Percentiles rank a stretch among this genome's conserved stretches.
phyloP scores from a whole-genome alignment of 2,113 vertebrate species.

The Scalopus aquaticus region DNA sequence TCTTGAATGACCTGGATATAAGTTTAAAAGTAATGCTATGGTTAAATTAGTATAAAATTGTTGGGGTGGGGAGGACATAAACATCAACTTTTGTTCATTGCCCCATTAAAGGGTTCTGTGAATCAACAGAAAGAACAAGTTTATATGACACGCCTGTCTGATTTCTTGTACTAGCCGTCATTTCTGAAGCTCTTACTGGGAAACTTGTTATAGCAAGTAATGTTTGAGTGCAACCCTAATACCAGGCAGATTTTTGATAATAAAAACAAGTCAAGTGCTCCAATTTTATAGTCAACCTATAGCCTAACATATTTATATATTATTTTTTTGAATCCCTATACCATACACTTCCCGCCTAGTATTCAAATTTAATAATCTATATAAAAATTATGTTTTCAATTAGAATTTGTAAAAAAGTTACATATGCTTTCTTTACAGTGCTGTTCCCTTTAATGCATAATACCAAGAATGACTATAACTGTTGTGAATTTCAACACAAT shows the following conservation, averaged over 20 bases:
- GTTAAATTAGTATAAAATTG: too few species aligned
- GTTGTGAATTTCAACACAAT: not conserved
- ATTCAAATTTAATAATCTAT: constrained; percentile 11
- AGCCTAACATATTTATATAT: not conserved
- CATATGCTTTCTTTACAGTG: not conserved
- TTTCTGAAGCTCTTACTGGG: not conserved
- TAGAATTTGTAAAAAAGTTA: not conserved
- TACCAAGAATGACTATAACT: not conserved
- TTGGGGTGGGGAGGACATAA: too few species aligned
- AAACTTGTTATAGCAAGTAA: not conserved
- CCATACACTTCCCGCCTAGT: not conserved
- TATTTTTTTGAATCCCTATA: constrained; percentile 27
- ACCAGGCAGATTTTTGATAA: not conserved
- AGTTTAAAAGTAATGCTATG: too few species aligned
- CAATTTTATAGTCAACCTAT: not conserved
- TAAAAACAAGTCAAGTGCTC: not conserved
- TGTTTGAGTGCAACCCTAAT: not conserved
- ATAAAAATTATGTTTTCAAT: not conserved
- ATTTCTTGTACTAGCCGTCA: not conserved
- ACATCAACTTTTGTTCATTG: not conserved
- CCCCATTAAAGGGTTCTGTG: not conserved
- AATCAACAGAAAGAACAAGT: not conserved
- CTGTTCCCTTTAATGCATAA: not conserved
- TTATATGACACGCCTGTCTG: not conserved
- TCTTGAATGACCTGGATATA: too few species aligned